Conservation (phyloP, 2,797 vertebrate genomes). For the Microctenopoma stevenorrisi region DNA sequence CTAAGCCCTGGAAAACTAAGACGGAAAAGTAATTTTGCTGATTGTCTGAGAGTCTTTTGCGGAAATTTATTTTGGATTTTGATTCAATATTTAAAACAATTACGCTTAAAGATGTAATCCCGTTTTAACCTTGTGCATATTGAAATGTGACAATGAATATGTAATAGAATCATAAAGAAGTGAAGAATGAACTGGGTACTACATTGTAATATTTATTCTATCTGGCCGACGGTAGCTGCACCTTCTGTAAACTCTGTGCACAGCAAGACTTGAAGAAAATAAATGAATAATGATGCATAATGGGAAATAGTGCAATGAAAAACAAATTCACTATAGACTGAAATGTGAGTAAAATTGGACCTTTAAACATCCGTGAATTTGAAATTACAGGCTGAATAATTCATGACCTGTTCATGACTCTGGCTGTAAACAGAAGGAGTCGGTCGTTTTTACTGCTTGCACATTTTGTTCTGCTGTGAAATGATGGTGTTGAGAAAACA, state of each 20-base stretch:
- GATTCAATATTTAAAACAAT: not conserved
- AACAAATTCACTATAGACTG: slow-evolving; percentile 44
- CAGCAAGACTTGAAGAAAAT: slow-evolving; percentile 18
- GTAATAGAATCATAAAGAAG: not conserved
- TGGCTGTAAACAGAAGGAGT: slow-evolving; percentile 45
- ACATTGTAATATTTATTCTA: not conserved
- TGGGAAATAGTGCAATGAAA: slow-evolving; percentile 36
- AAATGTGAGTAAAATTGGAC: slow-evolving; percentile 55
- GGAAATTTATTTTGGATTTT: not conserved
- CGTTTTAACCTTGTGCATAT: not conserved
- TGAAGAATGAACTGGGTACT: not conserved
- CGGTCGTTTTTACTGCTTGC: slow-evolving; percentile 17
- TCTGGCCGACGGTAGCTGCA: not conserved
- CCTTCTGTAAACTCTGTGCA: slow-evolving; percentile 2
- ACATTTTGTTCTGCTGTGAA: slow-evolving; percentile 35
- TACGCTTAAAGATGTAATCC: not conserved
- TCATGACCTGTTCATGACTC: slow-evolving; percentile 50
- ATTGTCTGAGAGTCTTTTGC: not conserved
- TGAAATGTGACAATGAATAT: not conserved
- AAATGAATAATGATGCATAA: slow-evolving; percentile 45
- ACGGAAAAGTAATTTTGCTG: not conserved
- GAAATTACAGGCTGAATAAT: slow-evolving; percentile 65
- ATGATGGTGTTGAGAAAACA: slow-evolving; percentile 22
- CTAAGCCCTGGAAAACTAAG: not conserved
- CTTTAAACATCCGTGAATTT: slow-evolving; percentile 51